Evolutionary conservation across 2,888 invertebrate genomes (phyloP), one percentile per base, ranked within the genome.

Genomic region (Pimpla rufipes): DNA sequence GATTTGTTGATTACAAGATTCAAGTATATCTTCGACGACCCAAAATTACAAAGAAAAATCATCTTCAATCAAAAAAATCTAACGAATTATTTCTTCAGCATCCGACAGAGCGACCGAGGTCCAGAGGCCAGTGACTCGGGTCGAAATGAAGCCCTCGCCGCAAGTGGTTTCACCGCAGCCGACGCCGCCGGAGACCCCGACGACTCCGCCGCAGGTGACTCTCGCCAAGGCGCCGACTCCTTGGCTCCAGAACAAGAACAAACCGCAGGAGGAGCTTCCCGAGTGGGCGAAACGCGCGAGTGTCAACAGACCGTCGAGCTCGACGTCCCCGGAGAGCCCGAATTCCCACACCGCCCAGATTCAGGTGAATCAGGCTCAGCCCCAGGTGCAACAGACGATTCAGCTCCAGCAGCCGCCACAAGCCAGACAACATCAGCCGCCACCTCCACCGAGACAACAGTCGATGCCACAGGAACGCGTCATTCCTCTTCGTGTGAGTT

Each of bases 201-300:
- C 90, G 18, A 90, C 92, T 2, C 91, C 92, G 71, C 78, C 80
- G n/a, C 93, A 89, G 77, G 93, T 94, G 75, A 94, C 94, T 18
- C 88, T 95, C 62, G 94, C 94, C 76, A 95, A 95, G 89, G 95
- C 95, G 0, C 95, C 95, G 0, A 95, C 94, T 55, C 95, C 95
- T 0, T 96, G 95, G 95, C 90, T 94, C 66, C 94, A 94, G 83
- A 93, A 92, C 57, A 91, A 90, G 74, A 89, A 85, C n/a, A 93
- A 92, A 59, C 93, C 88, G 0, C 93, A 92, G 82, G 94, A 94
- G 68, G 94, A 94, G 55, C 87, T 94, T 8, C 95, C 95, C 0
- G 93, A 94, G 57, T 95, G 95, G 94, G 95, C 94, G 13, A 93
- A 91, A 86, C 90, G 93, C 5, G 57, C 92, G 1, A 85, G 45